phyloP scores from a whole-genome alignment of 35 echinoderm and acorn worm species.

The Strongylocentrotus purpuratus region DNA sequence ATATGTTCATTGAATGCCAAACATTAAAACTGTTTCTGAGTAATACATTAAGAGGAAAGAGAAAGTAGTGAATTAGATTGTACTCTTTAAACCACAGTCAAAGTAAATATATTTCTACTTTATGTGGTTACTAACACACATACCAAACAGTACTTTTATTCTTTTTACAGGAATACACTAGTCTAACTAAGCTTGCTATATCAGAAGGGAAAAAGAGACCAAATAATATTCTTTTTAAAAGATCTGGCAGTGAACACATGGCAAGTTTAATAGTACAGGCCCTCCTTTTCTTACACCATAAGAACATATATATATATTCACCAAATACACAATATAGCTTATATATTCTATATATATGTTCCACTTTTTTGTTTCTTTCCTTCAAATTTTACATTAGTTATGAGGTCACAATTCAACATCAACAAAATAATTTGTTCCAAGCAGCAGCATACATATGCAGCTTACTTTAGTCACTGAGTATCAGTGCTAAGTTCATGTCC shows the following conservation, averaged over 20 bases:
- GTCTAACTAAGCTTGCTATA: background rate
- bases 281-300: slow-evolving; percentile 6
- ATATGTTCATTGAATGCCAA: background rate
- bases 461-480: background rate
- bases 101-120: background rate
- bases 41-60: background rate
- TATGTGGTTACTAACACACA: background rate
- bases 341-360: slow-evolving; percentile 41
- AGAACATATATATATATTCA: slow-evolving; percentile 45
- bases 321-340: slow-evolving; percentile 52
- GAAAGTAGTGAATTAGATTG: background rate
- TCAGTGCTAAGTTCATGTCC: background rate
- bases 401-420: slow-evolving; percentile 9
- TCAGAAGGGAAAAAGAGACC: slow-evolving; percentile 2
- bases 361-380: background rate
- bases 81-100: background rate
- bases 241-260: slow-evolving; percentile 48
- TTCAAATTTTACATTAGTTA: background rate
- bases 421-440: background rate
- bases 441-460: background rate
- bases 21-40: background rate
- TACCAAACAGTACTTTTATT: background rate
- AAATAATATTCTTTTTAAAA: background rate
- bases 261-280: slow-evolving; percentile 48
- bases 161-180: background rate